Evolutionary conservation across 2,888 invertebrate species (phyloP).

Genomic region (Ethmia dodecea): DNA sequence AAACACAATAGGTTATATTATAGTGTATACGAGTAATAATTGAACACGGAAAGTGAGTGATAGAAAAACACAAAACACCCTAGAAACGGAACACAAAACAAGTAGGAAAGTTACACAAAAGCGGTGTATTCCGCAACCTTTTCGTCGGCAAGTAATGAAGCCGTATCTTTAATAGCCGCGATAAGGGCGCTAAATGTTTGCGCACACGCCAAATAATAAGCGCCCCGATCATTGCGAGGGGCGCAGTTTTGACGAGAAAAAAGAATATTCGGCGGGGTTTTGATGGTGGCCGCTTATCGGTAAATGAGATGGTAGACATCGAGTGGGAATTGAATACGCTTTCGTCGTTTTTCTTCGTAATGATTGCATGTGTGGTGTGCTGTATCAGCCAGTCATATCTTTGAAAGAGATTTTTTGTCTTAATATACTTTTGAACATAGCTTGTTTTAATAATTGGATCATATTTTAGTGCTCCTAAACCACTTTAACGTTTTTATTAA

Average conservation of each 20-base stretch:
- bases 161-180: conserved; percentile 73
- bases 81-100: conserved; percentile 28
- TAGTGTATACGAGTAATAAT: no score
- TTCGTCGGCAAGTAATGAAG: conserved; percentile 58
- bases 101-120: conserved; percentile 29
- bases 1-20: no score
- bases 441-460: background rate
- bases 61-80: conserved; percentile 22
- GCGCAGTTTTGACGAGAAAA: conserved; percentile 52
- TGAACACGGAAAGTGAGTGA: conserved; percentile 28
- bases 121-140: conserved; percentile 35
- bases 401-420: background rate
- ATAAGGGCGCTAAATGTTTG: conserved; percentile 76
- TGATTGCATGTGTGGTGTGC: conserved; percentile 1
- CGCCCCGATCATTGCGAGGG: conserved; percentile 68
- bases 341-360: background rate
- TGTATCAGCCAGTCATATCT: background rate
- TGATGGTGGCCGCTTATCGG: conserved; percentile 50
- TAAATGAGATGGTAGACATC: conserved; percentile 31
- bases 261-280: conserved; percentile 43
- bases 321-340: conserved; percentile 48
- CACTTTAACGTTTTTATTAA: background rate
- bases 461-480: background rate
- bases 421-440: background rate
- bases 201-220: conserved; percentile 76